Base-by-base conservation (phyloP, 1,140 invertebrate genomes). In the Dendrolimus kikuchii region DNA sequence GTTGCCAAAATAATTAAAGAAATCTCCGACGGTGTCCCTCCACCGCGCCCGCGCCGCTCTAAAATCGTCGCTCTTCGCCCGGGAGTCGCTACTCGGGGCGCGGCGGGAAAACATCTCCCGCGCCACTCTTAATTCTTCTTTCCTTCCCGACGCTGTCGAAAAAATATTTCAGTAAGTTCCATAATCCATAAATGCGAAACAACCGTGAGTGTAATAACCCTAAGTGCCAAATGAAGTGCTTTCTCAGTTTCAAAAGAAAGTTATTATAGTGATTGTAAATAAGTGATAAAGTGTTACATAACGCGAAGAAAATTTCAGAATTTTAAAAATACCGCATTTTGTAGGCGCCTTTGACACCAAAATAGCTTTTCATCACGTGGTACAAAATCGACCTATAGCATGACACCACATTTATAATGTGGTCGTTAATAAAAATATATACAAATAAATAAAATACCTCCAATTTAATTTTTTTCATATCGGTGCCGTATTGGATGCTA, bases 1-100 rank as follows among this genome's bases (percentile, higher is more conserved):
- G 88, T 89, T 92, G 91, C 91, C 91, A 92, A 92, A 92, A 92
- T 92, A 91, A 92, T 92, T 92, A 91, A 90, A 90, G 90, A 91
- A 91, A 90, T 89, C 87, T 89, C 87, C 88, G 86, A 66, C 71
- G 74, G 71, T 85, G 78, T 84, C 81, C 77, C 81, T 83, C 81
- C 80, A 71, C 81, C 71, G 81, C 80, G 88, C 79, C 81, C 77
- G 82, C 85, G 87, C 88, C 88, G 91, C 90, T 90, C 91, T 92
- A 92, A 92, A 92, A 92, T 86, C 89, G 91, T 92, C 88, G 83
- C 90, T 91, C 90, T 91, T 86, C 88, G 87, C 83, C 77, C 79
- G 86, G 88, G 89, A 89, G 86, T 88, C 77, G 75, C 61, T 79
- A 81, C 84, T 86, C 85, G 86, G 84, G 86, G 86, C 81, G 86